Conservation (phyloP, 53 echinoderm and acorn worm species). For the Echinometra lucunter region DNA sequence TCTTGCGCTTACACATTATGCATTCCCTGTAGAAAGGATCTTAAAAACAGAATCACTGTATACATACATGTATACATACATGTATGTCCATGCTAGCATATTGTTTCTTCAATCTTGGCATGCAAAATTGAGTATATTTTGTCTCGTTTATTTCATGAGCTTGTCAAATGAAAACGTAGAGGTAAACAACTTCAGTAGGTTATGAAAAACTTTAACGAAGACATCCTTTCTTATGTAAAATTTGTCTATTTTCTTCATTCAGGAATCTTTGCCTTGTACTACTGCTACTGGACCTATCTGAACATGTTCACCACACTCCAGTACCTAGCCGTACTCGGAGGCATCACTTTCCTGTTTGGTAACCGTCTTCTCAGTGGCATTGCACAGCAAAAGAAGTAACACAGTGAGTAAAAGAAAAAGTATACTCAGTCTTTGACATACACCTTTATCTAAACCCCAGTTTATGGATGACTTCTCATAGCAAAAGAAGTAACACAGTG, state of each 20-base stretch:
- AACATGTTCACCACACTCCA: conserved; percentile 92
- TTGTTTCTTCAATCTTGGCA: no score
- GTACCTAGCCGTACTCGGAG: conserved; percentile 83
- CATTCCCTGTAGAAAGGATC: no score
- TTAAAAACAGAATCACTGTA: no score
- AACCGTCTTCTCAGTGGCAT: conserved; percentile 90
- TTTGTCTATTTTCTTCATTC: neutral
- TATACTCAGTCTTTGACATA: neutral
- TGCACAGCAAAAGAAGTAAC: conserved; percentile 79
- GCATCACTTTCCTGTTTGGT: conserved; percentile 90
- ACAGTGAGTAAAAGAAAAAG: neutral
- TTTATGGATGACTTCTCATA: neutral
- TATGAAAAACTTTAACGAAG: no score
- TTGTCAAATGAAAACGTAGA: no score
- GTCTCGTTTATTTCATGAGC: no score
- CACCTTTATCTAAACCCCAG: no score
- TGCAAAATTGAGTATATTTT: no score
- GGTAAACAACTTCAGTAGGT: no score
- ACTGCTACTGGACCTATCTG: conserved; percentile 92
- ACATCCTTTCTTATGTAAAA: neutral
- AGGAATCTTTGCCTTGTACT: conserved; percentile 89
- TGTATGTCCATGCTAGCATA: no score
- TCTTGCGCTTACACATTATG: no score
- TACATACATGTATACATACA: no score
- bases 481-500: neutral